These are phyloP conservation scores for Scaptomyza reducta DNA, from an alignment of 2,888 invertebrate species.

Conservation along the genomic window DNA sequence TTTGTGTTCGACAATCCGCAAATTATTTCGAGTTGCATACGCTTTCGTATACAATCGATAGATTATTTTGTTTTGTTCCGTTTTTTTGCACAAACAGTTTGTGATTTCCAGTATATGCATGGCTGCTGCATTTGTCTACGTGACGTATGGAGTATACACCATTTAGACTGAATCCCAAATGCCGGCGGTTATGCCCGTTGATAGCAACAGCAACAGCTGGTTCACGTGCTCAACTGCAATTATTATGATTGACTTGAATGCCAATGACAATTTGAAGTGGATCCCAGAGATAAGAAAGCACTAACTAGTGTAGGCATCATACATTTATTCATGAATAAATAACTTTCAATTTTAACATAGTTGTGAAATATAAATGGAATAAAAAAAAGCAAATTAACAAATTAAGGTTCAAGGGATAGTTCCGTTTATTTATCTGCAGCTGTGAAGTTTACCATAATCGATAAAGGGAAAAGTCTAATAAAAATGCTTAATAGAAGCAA, in stretches of 20 bases:
- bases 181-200: neutral
- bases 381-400: neutral
- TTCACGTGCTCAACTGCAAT: slow-evolving; percentile 21
- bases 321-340: neutral
- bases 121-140: slow-evolving; percentile 53
- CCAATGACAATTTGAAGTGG: slow-evolving; percentile 14
- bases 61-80: slow-evolving; percentile 22
- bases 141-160: slow-evolving; percentile 69
- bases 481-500: too few relatives aligned
- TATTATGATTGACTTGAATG: slow-evolving; percentile 12
- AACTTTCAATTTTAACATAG: slow-evolving; percentile 12
- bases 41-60: slow-evolving; percentile 11
- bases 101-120: slow-evolving; percentile 27
- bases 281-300: slow-evolving; percentile 34
- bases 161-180: slow-evolving; percentile 32
- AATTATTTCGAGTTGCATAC: neutral
- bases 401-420: too few relatives aligned
- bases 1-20: neutral
- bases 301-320: neutral
- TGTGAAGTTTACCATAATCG: neutral
- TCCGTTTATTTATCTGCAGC: neutral
- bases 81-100: slow-evolving; percentile 22
- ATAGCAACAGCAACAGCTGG: slow-evolving; percentile 9
- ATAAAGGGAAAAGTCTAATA: neutral
- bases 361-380: neutral